Evolutionary conservation across 2,113 vertebrate genomes (phyloP).

Genomic region (Oceanodroma tethys): DNA sequence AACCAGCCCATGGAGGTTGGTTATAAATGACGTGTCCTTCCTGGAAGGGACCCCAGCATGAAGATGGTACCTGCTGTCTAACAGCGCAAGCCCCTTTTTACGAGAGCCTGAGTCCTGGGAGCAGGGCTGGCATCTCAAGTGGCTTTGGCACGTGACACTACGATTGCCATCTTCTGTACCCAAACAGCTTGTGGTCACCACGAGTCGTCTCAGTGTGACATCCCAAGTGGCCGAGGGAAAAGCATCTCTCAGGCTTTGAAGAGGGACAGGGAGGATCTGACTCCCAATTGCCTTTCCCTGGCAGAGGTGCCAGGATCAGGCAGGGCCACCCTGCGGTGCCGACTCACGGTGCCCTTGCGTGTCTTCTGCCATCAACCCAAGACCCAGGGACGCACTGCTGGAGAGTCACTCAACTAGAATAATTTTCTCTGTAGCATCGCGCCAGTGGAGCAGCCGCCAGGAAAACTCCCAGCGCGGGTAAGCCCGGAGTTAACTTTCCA

Average conservation of each 20-base stretch:
- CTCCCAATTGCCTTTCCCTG: background rate
- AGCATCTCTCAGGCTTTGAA: background rate
- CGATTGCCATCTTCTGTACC: background rate
- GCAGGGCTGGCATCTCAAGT: background rate
- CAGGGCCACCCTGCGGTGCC: background rate
- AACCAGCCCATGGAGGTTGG: accelerated
- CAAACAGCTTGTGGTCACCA: accelerated
- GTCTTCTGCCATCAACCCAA: background rate
- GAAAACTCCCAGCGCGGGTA: background rate
- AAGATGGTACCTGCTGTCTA: background rate
- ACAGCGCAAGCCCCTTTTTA: background rate
- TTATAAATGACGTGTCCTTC: background rate
- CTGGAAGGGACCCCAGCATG: background rate
- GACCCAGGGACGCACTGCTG: accelerated
- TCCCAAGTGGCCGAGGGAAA: background rate
- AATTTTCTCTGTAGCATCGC: background rate
- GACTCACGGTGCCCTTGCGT: accelerated
- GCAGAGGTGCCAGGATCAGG: background rate
- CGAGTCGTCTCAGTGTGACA: background rate
- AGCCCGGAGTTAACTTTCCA: background rate
- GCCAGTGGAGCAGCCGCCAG: accelerated
- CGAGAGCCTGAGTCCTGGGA: background rate
- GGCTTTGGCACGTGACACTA: background rate
- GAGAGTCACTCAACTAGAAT: background rate
- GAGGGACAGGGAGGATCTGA: background rate